A percentile compares a stretch with the other conserved stretches of the same genome.
Evolutionary conservation across 2,113 vertebrate species (phyloP).

Genomic region (Oenanthe melanoleuca): DNA sequence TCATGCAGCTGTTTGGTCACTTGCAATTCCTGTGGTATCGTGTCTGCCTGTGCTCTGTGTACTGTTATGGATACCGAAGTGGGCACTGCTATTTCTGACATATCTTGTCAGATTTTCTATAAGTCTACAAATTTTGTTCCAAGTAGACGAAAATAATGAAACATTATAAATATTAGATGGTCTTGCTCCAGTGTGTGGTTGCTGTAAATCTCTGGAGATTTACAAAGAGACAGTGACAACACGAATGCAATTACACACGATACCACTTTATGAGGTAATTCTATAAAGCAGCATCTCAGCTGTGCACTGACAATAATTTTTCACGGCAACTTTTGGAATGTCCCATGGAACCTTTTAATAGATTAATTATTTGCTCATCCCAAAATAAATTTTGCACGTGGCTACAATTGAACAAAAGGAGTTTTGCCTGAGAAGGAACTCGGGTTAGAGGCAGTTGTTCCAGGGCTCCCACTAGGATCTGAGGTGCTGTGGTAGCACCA

Average conservation of each 20-base stretch:
- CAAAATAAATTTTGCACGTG: conserved; percentile 48
- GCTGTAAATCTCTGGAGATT: conserved; percentile 65
- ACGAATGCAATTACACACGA: conserved; percentile 50
- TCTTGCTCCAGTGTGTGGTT: conserved; percentile 27
- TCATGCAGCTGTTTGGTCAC: conserved; percentile 64
- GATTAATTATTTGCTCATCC: conserved; percentile 58
- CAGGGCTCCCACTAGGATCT: neutral
- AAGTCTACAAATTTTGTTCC: conserved; percentile 29
- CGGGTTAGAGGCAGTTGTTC: neutral
- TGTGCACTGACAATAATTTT: conserved; percentile 47
- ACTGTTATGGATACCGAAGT: conserved; percentile 44
- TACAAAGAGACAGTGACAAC: conserved; percentile 57
- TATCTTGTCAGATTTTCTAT: conserved; percentile 2
- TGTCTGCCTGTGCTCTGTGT: conserved; percentile 37
- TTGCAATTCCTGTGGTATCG: conserved; percentile 32
- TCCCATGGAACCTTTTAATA: conserved; percentile 58
- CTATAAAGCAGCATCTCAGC: conserved; percentile 56
- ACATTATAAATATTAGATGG: conserved; percentile 66
- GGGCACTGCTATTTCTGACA: conserved; percentile 56
- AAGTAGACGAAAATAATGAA: conserved; percentile 40
- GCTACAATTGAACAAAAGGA: conserved; percentile 21
- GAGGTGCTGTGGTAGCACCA: neutral
- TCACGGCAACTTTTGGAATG: conserved; percentile 21
- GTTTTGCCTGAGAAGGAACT: neutral
- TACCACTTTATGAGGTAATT: conserved; percentile 59